These are phyloP conservation scores for Tamias sibiricus DNA, from an alignment of 2,113 vertebrate genomes.

Conservation along the genomic window DNA sequence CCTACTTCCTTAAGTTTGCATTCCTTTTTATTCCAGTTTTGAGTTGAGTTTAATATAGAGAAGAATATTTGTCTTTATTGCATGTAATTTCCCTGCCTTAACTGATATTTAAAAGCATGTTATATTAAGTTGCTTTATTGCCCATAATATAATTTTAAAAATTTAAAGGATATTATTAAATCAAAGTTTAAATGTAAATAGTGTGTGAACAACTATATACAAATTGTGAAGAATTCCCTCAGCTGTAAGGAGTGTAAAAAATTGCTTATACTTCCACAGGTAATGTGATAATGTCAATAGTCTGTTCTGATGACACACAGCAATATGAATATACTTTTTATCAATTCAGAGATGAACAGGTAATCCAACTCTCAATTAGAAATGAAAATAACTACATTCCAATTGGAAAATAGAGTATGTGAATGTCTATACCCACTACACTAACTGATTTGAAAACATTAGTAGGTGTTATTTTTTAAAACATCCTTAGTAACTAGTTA, in stretches of 20 bases:
- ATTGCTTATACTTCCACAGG: not conserved
- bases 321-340: not conserved
- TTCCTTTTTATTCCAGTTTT: conserved; percentile 54
- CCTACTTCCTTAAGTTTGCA: not conserved
- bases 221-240: conserved; percentile 41
- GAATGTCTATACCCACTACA: not conserved
- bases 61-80: conserved; percentile 38
- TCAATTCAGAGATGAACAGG: not conserved
- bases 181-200: conserved; percentile 61
- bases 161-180: conserved; percentile 55
- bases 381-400: not conserved
- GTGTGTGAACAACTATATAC: conserved; percentile 30
- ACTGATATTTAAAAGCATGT: conserved; percentile 51
- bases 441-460: conserved; percentile 3
- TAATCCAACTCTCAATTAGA: conserved; percentile 9
- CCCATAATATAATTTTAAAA: conserved; percentile 57
- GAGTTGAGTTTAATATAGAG: conserved; percentile 50
- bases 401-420: not conserved
- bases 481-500: not conserved
- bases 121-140: conserved; percentile 74
- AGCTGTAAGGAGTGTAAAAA: not conserved
- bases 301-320: conserved; percentile 13
- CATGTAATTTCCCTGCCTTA: not conserved
- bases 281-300: not conserved
- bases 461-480: not conserved